phyloP scores from a whole-genome alignment of 2,888 invertebrate genomes.

The Merodon equestris region DNA sequence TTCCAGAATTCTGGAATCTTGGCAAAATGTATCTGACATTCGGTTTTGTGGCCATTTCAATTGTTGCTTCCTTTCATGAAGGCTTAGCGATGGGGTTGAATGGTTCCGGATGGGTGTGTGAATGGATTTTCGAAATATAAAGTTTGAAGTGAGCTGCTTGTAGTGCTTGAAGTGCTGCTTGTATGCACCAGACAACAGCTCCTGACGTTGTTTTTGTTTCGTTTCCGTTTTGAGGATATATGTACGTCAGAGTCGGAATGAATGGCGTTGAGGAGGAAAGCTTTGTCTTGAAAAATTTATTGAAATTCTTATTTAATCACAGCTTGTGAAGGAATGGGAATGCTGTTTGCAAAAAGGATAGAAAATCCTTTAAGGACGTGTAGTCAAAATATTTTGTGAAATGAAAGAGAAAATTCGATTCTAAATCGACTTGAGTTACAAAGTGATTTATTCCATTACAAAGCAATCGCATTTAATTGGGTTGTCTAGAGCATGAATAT shows the following conservation, averaged over 20 bases:
- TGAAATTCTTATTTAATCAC: slow-evolving; percentile 13
- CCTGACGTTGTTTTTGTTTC: slow-evolving; percentile 2
- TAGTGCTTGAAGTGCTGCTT: too few species aligned
- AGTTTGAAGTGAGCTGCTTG: background rate
- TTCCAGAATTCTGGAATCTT: slow-evolving; percentile 8
- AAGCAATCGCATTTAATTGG: too few species aligned
- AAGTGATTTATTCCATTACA: too few species aligned
- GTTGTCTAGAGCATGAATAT: too few species aligned
- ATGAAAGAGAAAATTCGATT: too few species aligned
- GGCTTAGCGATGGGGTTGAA: background rate
- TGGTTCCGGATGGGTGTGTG: background rate
- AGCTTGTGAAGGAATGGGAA: background rate
- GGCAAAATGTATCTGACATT: slow-evolving; percentile 28
- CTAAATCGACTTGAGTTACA: too few species aligned
- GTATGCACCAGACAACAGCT: slow-evolving; percentile 2
- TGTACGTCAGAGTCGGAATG: background rate
- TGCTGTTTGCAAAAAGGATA: too few species aligned
- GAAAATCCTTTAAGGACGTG: too few species aligned
- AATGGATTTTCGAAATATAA: background rate
- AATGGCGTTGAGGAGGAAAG: background rate
- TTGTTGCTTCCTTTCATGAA: slow-evolving; percentile 6
- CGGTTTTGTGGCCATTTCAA: slow-evolving; percentile 18
- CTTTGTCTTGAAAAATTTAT: slow-evolving; percentile 7
- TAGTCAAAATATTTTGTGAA: too few species aligned
- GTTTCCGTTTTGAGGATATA: background rate